Evolutionary conservation across 2,888 invertebrate species (phyloP).

Genomic region (Meiosimyza decipiens): DNA sequence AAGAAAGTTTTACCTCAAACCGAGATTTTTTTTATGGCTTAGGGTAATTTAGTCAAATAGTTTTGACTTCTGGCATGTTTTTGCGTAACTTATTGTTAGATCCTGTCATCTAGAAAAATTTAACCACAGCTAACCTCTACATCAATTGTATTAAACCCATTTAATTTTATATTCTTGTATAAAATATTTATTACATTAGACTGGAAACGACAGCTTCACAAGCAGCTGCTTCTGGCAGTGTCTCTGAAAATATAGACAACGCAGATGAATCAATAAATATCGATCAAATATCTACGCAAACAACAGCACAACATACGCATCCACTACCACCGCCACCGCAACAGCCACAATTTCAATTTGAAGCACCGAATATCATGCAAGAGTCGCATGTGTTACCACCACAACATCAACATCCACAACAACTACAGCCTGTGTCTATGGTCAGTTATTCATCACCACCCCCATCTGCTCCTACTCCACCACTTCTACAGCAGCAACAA

Average conservation of each 20-base stretch:
- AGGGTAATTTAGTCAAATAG: no score
- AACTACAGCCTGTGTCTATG: constrained; percentile 31
- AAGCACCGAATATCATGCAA: constrained; percentile 47
- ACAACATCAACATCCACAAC: constrained; percentile 39
- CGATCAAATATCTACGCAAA: neutral
- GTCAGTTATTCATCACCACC: constrained; percentile 5
- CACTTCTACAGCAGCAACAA: constrained; percentile 44
- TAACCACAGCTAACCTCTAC: no score
- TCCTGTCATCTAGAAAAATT: no score
- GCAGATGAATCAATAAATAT: neutral
- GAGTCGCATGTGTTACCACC: constrained; percentile 44
- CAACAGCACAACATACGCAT: constrained; percentile 39
- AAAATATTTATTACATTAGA: constrained; percentile 12
- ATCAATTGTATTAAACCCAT: no score
- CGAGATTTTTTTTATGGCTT: no score
- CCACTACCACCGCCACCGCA: constrained; percentile 51
- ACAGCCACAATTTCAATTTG: constrained; percentile 49
- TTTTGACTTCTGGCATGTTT: no score
- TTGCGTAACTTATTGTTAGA: no score
- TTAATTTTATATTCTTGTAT: neutral
- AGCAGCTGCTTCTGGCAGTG: constrained; percentile 2
- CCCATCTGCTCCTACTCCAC: constrained; percentile 31
- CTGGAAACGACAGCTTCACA: constrained; percentile 27
- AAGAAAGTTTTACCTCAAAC: no score
- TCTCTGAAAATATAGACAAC: neutral